Percentiles rank a stretch among this genome's conserved stretches.
Evolutionary conservation across 30 jellyfish, hydroid and myxozoan genomes (phyloP).

Genomic region (Cassiopea andromeda): DNA sequence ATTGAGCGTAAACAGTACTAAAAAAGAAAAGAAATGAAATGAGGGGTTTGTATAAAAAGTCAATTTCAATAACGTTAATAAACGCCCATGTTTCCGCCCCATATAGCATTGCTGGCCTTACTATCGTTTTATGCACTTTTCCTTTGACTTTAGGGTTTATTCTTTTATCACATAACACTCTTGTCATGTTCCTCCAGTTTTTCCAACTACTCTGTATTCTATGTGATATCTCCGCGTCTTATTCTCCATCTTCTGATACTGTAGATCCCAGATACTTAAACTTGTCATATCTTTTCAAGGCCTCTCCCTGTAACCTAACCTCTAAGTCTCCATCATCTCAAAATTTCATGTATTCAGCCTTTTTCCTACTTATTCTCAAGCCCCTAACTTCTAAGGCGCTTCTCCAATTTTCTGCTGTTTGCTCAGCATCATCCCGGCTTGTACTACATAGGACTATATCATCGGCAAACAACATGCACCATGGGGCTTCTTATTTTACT

Average conservation of each 20-base stretch:
- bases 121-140: constrained; percentile 12
- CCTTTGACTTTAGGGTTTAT: background rate
- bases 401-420: background rate
- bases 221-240: background rate
- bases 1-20: too few species aligned
- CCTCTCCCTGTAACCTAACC: background rate
- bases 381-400: constrained; percentile 23
- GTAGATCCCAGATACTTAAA: constrained; percentile 21
- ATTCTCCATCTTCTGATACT: background rate
- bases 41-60: too few species aligned
- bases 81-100: constrained; percentile 4
- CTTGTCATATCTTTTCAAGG: background rate
- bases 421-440: background rate
- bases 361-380: constrained; percentile 4
- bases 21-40: too few species aligned
- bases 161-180: background rate
- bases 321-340: background rate
- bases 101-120: constrained; percentile 38
- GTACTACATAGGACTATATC: background rate
- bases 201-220: background rate
- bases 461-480: constrained; percentile 13
- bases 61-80: too few species aligned
- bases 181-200: background rate
- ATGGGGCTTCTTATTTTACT: background rate
- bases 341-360: constrained; percentile 27